Percentiles rank a stretch among this genome's conserved stretches.
Conservation (phyloP, 2,113 vertebrate genomes). For the Ochotona curzoniae region DNA sequence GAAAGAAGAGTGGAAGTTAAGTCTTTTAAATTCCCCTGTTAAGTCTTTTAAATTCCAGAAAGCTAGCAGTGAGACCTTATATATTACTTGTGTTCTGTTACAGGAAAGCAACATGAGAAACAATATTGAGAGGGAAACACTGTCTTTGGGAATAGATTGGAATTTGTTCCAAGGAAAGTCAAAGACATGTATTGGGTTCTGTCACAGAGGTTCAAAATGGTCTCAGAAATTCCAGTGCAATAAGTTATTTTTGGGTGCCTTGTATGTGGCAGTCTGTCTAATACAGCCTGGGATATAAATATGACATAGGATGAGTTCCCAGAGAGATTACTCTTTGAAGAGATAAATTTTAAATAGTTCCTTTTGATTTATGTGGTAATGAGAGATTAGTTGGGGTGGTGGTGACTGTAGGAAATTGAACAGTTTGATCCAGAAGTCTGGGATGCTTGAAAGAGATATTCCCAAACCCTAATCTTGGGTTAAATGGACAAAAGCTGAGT, state of each 20-base stretch:
- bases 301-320: background rate
- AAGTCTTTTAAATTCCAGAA: conserved; percentile 37
- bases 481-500: background rate
- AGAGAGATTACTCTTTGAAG: background rate
- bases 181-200: background rate
- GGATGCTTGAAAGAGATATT: background rate
- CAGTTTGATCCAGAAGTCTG: background rate
- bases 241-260: background rate
- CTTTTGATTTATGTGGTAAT: background rate
- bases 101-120: background rate
- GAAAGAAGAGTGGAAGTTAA: background rate
- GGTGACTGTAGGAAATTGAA: background rate
- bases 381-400: background rate
- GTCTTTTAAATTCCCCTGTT: background rate
- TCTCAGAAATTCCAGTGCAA: background rate
- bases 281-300: background rate
- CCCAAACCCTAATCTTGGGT: background rate
- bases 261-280: background rate
- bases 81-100: background rate
- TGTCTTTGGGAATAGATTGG: background rate
- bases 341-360: background rate
- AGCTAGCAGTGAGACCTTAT: background rate
- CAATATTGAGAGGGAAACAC: background rate
- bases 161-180: conserved; percentile 5
- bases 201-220: background rate